Conservation (phyloP, 2,888 invertebrate species). For the Meganola albula region DNA sequence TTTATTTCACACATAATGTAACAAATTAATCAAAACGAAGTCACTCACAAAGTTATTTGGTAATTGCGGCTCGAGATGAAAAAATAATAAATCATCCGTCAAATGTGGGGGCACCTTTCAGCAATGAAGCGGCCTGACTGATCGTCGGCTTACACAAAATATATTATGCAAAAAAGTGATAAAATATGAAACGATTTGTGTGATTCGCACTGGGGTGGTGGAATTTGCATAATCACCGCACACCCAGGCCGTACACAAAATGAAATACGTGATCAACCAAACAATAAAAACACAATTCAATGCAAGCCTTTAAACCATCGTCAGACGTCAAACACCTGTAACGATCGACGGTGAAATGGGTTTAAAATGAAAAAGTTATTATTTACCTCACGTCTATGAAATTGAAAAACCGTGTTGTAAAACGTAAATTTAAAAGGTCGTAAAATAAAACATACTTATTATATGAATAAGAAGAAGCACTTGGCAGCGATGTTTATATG, state of each 20-base stretch:
- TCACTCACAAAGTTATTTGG: constrained; percentile 12
- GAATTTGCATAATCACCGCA: constrained; percentile 66
- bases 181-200: constrained; percentile 70
- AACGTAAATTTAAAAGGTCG: constrained; percentile 25
- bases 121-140: constrained; percentile 46
- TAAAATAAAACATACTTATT: constrained; percentile 30
- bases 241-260: constrained; percentile 43
- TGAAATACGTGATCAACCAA: constrained; percentile 61
- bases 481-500: constrained; percentile 28
- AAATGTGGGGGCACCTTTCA: constrained; percentile 45
- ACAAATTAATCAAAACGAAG: constrained; percentile 12
- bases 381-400: constrained; percentile 10
- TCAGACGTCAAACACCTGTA: constrained; percentile 11
- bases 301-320: constrained; percentile 17
- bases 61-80: constrained; percentile 25
- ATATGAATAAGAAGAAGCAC: constrained; percentile 23
- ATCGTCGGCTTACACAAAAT: constrained; percentile 58
- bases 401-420: constrained; percentile 17
- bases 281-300: constrained; percentile 36
- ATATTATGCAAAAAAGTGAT: constrained; percentile 62
- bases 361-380: constrained; percentile 9
- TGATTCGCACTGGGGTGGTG: constrained; percentile 50
- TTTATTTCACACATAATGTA: constrained; percentile 6
- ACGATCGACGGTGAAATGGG: constrained; percentile 10
- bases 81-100: constrained; percentile 44